A percentile compares a stretch with the other conserved stretches of the same genome.
These are phyloP conservation scores for Cryptocheilus praepositus DNA, from an alignment of 2,888 invertebrate species.

Conservation along the genomic window DNA sequence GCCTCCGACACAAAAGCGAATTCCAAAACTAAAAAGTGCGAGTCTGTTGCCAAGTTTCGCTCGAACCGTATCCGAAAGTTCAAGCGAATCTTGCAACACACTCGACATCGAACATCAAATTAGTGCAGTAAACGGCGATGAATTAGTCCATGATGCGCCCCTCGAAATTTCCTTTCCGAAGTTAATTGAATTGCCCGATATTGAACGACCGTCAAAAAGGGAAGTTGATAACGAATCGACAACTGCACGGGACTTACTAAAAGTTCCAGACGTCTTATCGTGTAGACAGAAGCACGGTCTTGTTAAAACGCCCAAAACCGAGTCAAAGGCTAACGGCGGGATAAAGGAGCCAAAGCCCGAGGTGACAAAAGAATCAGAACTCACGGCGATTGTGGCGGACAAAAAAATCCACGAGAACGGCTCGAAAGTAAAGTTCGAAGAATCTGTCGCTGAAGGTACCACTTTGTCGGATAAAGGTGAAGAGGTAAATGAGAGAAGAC, in stretches of 20 bases:
- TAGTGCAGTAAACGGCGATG: not conserved
- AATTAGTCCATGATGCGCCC: not conserved
- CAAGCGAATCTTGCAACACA: constrained; percentile 10
- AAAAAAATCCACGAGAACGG: not conserved
- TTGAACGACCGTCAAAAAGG: too few species aligned
- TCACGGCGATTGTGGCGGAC: too few species aligned
- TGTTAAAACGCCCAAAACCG: not conserved
- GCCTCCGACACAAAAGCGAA: constrained; percentile 15
- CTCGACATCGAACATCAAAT: constrained; percentile 3
- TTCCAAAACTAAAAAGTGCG: constrained; percentile 58
- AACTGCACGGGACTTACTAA: too few species aligned
- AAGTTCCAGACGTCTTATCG: too few species aligned
- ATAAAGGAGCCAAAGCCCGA: too few species aligned
- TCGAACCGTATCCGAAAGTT: constrained; percentile 33
- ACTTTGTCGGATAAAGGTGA: not conserved
- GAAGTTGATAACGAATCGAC: too few species aligned
- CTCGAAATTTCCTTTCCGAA: not conserved
- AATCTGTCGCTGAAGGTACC: not conserved
- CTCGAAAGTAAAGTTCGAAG: not conserved
- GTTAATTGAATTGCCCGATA: not conserved
- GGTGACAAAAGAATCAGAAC: too few species aligned
- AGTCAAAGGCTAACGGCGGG: too few species aligned
- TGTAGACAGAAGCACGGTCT: not conserved
- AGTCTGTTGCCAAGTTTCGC: constrained; percentile 58
- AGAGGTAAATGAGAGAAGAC: not conserved